Base-by-base conservation (phyloP, 37 sponge, comb jelly and placozoan genomes). In the Cladorhizidae sp. region DNA sequence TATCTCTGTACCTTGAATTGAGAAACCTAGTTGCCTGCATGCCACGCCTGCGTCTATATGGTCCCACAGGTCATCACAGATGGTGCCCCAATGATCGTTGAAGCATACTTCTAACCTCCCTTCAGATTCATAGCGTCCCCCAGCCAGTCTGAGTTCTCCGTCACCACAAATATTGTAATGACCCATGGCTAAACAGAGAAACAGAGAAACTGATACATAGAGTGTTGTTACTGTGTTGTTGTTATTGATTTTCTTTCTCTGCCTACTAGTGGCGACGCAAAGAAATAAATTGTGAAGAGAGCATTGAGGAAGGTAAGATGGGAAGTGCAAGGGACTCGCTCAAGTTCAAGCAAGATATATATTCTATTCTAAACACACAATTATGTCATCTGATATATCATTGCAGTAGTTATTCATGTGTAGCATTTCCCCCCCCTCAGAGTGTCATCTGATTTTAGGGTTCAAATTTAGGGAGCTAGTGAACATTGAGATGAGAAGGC, bases 61-160 rank as follows among this genome's bases (percentile, higher is more conserved):
- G 8, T 38, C 55, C 68, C 67, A 79, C 3, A 20, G 9, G 80
- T 67, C 67, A 42, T 79, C 80, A 79, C 80, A 79, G 51, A 79
- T 68, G 0, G 80, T 79, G 22, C 80, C 80, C 80, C 80, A 79
- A 0, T 32, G 42, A 7, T 51, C 38, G 52, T 79, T 79, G 80
- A 55, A 69, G 80, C 69, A 79, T 15, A 79, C 35, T 28, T 79
- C 80, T 29, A 79, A 67, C 25, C 80, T 64, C 6, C 80, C 80
- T 12, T 77, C 74, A n/a, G 74, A 50, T 37, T 33, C 21, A 58
- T 35, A 18, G 23, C 62, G 56, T 23, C 76, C 76, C 2, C 41
- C 36, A 5, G 26, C 40, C 61, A 76, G 62, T 37, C 76, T 57
- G n/a, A 76, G 21, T 11, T 76, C 41, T 36, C 61, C 61, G 58